Evolutionary conservation across 2,888 invertebrate genomes (phyloP), one percentile per base, ranked within the genome.

Genomic region (Nasonia oneida): DNA sequence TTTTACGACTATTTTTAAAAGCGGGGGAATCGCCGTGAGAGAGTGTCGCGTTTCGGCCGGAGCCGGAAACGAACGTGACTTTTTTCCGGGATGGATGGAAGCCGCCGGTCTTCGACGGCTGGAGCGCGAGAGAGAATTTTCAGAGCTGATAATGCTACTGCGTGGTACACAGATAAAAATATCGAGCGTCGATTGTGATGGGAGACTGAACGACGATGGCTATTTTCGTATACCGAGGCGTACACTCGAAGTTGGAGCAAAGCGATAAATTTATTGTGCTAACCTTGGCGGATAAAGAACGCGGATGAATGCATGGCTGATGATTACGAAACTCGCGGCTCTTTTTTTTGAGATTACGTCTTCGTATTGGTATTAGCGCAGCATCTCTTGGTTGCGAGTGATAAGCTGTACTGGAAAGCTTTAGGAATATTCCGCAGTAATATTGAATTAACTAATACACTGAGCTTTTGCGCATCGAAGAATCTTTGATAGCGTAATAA

Each of bases 281-380:
- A 80, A 84, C 80, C 84, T 84, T 80, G 84, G 15, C 0, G 57
- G 39, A 76, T 47, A 39, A 53, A 61, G 42, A 47, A 15, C 61
- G 64, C 29, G n/a, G 57, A 61, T 47, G 18, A 57, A 39, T 6
- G 70, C 23, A 67, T 70, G 5, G 47, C 53, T 76, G 50, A 8
- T 33, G 76, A 75, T 50, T 37, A 29, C 10, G 67, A 67, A 67
- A 67, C 33, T 67, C 33, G 5, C 12, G 64, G 2, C 12, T 14
- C 1, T 29, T 29, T 67, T 67, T 67, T 67, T 67, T 0, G 33
- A 29, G 67, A 67, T 29, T 67, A 29, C 14, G 29, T n/a, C 23
- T 61, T 61, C 4, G 4, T 37, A 5, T 37, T 4, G 37, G 3
- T 37, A 37, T 37, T 23, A 15, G 53, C 53, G 53, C 53, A 53